Base-by-base conservation (phyloP, 2,888 invertebrate genomes). In the Eugnorisma glareosa region DNA sequence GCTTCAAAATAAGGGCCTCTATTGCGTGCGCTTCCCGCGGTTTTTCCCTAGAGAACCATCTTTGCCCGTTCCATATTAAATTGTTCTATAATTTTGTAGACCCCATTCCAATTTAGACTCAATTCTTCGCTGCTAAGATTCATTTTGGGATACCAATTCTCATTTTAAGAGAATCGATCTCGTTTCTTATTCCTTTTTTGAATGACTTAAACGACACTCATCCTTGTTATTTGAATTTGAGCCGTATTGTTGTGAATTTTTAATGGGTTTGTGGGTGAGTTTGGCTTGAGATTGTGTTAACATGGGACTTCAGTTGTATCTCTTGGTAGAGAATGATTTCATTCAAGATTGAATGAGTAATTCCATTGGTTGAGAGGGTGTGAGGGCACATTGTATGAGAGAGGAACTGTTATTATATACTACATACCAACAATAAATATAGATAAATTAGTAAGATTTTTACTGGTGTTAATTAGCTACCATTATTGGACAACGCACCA, bases 41-140 rank as follows among this genome's bases (percentile, higher is more conserved):
- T 90, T 95, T 95, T 96, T 96, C 96, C 96, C 96, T 94, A 94
- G 96, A 96, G 96, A 95, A 95, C 96, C 96, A 96, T 96, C 96
- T 96, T 95, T 92, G 91, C 91, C 90, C 91, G 95, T 93, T 95
- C 95, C 93, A 95, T 95, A 94, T 95, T 93, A 94, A 96, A 96
- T 94, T 94, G 94, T 90, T 94, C 92, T 95, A 96, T 95, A 94
- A 93, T 93, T 94, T 90, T 83, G 61, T 43, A 13, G 2, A 3
- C 11, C 35, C 3, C 86, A 90, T 64, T 54, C 45, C 2, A 94
- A 87, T 88, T 81, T 85, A 40, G 76, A 88, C 94, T 86, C 72
- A 92, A 91, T 0, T 0, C 0, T 0, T 0, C 0, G 0, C 0
- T 0, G 0, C 21, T 90, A 93, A 57, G 86, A 75, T 80, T 81